Conservation (phyloP, 2,888 invertebrate genomes). For the Dolichomitus sp. region DNA sequence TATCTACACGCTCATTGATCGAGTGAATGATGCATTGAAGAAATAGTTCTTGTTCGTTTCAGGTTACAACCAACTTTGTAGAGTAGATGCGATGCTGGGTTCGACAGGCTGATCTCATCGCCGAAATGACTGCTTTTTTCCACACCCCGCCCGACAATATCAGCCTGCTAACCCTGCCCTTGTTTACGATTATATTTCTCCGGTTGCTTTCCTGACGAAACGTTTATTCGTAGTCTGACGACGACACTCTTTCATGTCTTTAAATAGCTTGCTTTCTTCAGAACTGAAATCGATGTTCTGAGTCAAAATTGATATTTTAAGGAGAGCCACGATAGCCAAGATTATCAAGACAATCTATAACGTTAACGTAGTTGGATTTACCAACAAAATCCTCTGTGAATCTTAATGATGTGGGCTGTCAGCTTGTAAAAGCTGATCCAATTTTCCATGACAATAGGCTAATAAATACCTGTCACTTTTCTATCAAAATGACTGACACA, state of each 20-base stretch:
- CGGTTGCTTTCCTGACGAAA: slow-evolving; percentile 7
- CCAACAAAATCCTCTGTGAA: slow-evolving; percentile 23
- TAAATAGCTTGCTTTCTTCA: background rate
- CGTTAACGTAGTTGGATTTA: slow-evolving; percentile 2
- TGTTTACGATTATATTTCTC: slow-evolving; percentile 57
- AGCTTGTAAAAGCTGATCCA: slow-evolving; percentile 54
- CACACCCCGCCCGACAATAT: slow-evolving; percentile 86
- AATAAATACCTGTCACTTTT: slow-evolving; percentile 57
- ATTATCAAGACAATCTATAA: background rate
- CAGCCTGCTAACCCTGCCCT: slow-evolving; percentile 86
- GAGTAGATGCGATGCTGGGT: slow-evolving; percentile 82
- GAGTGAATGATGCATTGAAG: slow-evolving; percentile 6
- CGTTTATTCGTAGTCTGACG: slow-evolving; percentile 57
- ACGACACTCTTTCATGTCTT: slow-evolving; percentile 15
- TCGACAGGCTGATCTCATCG: slow-evolving; percentile 86
- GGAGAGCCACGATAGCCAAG: background rate
- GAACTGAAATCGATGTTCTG: background rate
- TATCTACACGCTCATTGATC: background rate
- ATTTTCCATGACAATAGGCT: slow-evolving; percentile 61
- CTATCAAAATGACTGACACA: slow-evolving; percentile 57
- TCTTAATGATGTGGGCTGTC: slow-evolving; percentile 40
- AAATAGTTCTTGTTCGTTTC: slow-evolving; percentile 12
- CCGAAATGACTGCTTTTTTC: slow-evolving; percentile 84
- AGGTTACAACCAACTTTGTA: slow-evolving; percentile 1
- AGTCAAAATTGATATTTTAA: background rate